Evolutionary conservation across 2,888 invertebrate genomes (phyloP), one percentile per base, ranked within the genome.

Genomic region (Rugalucina vietnamica): DNA sequence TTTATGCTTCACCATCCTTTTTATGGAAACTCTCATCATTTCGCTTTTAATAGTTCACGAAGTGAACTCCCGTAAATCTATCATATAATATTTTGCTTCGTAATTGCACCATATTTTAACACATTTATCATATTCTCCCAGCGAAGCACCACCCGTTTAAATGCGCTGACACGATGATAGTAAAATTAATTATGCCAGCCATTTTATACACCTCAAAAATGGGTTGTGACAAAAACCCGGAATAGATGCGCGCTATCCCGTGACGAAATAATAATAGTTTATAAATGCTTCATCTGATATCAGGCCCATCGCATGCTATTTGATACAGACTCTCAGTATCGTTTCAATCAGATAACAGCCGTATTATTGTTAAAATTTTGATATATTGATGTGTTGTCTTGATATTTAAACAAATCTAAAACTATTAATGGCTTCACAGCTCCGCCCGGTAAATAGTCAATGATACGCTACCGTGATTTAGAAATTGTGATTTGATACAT

Each of bases 281-380:
- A 65, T 65, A 65, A 65, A 65, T 65, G 78, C 76, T 65, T 60
- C 24, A 78, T 81, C 84, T 32, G 78, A 76, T 65, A 65, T 65
- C 10, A 34, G 65, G 14, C 65, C 18, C 34, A 65, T 34, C 65
- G 65, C 21, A 34, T 65, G 65, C 34, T n/a, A 65, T 34, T 65
- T 32, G 65, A 65, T 65, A 65, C 65, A 34, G 65, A 65, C 65
- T 65, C 29, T 18, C 65, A 27, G 34, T 65, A 65, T 65, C 65
- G 65, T 34, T 65, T 65, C 65, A 34, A 65, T 65, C 65, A 18
- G 65, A 65, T 65, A 65, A 65, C 29, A 34, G 21, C 34, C 18
- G 34, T 34, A 65, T 65, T 34, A 65, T 65, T 65, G 65, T 65
- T 65, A 65, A 65, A 65, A 65, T 65, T 65, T 65, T 65, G 65